Percentiles rank a stretch among this genome's conserved stretches.
Evolutionary conservation across 2,888 invertebrate species (phyloP).

Genomic region (Athripsodes cinereus): DNA sequence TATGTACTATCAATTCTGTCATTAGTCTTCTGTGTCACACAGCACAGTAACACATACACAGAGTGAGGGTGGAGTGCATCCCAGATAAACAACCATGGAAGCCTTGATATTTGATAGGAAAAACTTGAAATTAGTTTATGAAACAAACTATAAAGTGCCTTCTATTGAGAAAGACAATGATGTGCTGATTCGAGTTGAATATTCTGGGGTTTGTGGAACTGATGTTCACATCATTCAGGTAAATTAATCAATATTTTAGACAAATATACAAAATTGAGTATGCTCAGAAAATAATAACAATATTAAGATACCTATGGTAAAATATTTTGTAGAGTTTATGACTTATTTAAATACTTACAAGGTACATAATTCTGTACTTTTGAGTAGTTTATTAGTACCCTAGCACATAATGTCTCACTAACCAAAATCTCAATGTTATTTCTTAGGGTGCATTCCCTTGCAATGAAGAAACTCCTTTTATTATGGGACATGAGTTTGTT

Average conservation of each 20-base stretch:
- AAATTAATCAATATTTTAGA: neutral
- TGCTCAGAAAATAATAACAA: neutral
- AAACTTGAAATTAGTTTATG: slow-evolving; percentile 39
- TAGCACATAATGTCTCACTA: no score
- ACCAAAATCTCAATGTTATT: no score
- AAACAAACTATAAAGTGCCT: slow-evolving; percentile 45
- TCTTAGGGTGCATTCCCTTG: slow-evolving; percentile 61
- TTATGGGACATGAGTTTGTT: slow-evolving; percentile 64
- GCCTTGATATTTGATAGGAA: slow-evolving; percentile 52
- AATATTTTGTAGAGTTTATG: neutral
- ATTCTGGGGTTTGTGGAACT: slow-evolving; percentile 66
- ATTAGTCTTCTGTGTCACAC: no score
- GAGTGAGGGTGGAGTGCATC: no score
- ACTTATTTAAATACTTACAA: neutral
- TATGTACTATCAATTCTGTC: no score
- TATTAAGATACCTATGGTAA: neutral
- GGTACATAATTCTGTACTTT: no score
- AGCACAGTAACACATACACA: no score
- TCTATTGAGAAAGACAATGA: slow-evolving; percentile 46
- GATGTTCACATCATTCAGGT: slow-evolving; percentile 68
- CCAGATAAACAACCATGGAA: no score
- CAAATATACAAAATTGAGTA: neutral
- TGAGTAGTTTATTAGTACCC: no score
- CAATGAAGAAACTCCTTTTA: slow-evolving; percentile 45
- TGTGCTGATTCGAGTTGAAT: slow-evolving; percentile 61